These are phyloP conservation scores for Caloenas nicobarica DNA, from an alignment of 2,113 vertebrate genomes.

Conservation along the genomic window DNA sequence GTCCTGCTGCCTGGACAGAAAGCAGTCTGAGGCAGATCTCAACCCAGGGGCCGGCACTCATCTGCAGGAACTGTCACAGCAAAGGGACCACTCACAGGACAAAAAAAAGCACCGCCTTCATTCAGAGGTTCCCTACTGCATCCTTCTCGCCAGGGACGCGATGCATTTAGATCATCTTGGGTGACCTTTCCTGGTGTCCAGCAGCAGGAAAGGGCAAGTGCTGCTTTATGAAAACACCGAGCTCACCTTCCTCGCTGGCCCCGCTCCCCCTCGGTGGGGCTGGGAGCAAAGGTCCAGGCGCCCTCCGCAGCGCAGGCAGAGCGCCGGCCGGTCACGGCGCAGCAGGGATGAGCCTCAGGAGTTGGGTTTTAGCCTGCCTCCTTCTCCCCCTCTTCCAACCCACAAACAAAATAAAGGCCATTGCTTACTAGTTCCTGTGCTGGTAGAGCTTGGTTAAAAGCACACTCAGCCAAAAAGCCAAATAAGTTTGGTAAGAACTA, in stretches of 20 bases:
- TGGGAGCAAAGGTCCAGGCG: accelerated
- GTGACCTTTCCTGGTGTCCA: neutral
- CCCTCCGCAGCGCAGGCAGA: accelerated
- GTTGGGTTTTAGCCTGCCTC: accelerated
- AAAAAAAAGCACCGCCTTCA: neutral
- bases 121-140: neutral
- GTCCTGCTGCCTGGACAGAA: neutral
- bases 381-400: neutral
- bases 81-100: neutral
- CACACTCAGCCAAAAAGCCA: neutral
- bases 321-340: accelerated
- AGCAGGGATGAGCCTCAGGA: accelerated
- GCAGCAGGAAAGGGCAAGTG: neutral
- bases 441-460: neutral
- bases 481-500: neutral
- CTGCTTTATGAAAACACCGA: accelerated
- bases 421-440: neutral
- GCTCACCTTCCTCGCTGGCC: accelerated
- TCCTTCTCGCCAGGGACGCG: neutral
- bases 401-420: neutral
- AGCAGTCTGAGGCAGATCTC: neutral
- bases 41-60: neutral
- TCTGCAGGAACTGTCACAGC: neutral
- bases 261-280: neutral
- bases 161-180: neutral